Percentiles rank a stretch among this genome's conserved stretches.
These are phyloP conservation scores for Silurus lanzhouensis DNA, from an alignment of 2,797 vertebrate genomes.

Conservation along the genomic window DNA sequence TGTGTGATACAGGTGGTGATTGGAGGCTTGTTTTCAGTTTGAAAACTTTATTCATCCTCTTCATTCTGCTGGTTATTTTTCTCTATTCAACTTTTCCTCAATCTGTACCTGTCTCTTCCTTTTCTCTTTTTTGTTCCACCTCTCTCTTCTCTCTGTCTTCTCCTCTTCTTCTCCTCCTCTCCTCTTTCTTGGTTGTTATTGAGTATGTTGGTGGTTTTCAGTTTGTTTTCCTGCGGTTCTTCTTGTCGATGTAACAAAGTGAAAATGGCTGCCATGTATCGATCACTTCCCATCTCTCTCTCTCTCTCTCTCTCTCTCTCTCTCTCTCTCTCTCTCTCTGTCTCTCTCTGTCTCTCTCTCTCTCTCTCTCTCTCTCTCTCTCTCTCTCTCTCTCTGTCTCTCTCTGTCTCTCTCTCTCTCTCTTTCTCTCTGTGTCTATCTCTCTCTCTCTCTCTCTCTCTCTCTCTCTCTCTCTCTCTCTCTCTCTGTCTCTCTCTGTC, in stretches of 20 bases:
- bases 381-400: neutral
- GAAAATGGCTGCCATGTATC: neutral
- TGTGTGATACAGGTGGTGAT: too few species aligned
- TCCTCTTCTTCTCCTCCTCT: neutral
- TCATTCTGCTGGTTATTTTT: too few species aligned
- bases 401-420: neutral
- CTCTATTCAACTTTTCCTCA: too few species aligned
- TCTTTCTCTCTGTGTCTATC: too few species aligned
- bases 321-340: neutral
- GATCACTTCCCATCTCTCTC: neutral
- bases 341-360: neutral
- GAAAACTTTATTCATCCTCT: neutral
- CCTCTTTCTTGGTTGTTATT: constrained; percentile 60
- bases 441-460: neutral
- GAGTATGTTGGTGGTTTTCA: constrained; percentile 64
- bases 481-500: neutral
- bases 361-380: neutral
- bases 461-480: neutral
- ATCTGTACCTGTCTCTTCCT: neutral
- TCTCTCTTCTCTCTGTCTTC: too few species aligned
- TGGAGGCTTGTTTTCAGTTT: too few species aligned
- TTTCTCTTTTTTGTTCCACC: neutral
- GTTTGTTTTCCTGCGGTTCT: constrained; percentile 46
- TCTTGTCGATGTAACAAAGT: constrained; percentile 72
- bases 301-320: neutral